Percentiles rank a stretch among this genome's conserved stretches.
Evolutionary conservation across 2,113 vertebrate genomes (phyloP).

Genomic region (Tamias sibiricus): DNA sequence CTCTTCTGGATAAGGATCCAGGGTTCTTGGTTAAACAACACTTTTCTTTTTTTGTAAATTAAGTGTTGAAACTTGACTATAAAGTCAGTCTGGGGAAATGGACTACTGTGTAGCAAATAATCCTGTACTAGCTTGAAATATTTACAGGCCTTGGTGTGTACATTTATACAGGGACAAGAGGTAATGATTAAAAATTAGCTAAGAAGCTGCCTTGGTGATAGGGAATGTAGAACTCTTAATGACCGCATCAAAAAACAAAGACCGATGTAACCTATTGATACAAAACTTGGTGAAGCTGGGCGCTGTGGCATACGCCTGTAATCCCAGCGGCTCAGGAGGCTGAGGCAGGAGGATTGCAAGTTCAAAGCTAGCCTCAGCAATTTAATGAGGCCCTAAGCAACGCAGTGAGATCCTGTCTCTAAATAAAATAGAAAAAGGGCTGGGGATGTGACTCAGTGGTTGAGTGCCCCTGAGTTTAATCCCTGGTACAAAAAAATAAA

Average conservation of each 20-base stretch:
- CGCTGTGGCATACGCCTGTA: too few species aligned
- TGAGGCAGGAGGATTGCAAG: too few species aligned
- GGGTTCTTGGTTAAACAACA: conserved; percentile 28
- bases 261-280: conserved; percentile 7
- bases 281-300: not conserved
- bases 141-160: conserved; percentile 38
- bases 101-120: conserved; percentile 53
- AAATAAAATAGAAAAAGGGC: too few species aligned
- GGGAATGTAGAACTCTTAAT: conserved; percentile 52
- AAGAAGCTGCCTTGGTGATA: conserved; percentile 13
- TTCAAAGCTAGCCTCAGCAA: too few species aligned
- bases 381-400: too few species aligned
- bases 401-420: too few species aligned
- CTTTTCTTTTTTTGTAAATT: conserved; percentile 43
- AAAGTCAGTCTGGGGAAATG: conserved; percentile 41
- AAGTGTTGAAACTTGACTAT: conserved; percentile 54
- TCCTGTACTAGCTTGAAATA: conserved; percentile 23
- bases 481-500: too few species aligned
- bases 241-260: conserved; percentile 39
- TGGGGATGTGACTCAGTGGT: too few species aligned
- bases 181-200: conserved; percentile 61
- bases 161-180: not conserved
- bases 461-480: too few species aligned
- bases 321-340: too few species aligned
- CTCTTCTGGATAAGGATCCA: conserved; percentile 20